These are phyloP conservation scores for Notocelia uddmanniana DNA, from an alignment of 2,888 invertebrate genomes.

Conservation along the genomic window DNA sequence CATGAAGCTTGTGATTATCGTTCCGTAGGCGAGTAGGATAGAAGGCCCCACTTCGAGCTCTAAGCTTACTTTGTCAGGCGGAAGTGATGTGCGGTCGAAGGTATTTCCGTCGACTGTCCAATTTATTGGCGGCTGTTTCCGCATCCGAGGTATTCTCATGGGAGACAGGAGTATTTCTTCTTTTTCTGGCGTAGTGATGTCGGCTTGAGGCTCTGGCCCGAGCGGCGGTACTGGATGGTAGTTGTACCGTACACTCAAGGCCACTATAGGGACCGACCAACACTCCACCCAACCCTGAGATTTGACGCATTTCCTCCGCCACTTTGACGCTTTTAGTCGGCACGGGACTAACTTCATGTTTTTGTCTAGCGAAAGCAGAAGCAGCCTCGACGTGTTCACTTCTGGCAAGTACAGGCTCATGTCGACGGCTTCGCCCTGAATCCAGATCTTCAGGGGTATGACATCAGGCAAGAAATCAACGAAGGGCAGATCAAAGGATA, in stretches of 20 bases:
- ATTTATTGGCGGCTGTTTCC: constrained; percentile 89
- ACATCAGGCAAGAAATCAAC: constrained; percentile 96
- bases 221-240: constrained; percentile 97
- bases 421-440: constrained; percentile 97
- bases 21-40: constrained; percentile 95
- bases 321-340: constrained; percentile 87
- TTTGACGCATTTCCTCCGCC: constrained; percentile 92
- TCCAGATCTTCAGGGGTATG: constrained; percentile 95
- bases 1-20: constrained; percentile 95
- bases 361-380: constrained; percentile 93
- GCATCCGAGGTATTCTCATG: constrained; percentile 93
- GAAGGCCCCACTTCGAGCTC: constrained; percentile 98
- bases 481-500: constrained; percentile 97
- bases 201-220: constrained; percentile 95
- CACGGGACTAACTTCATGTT: constrained; percentile 93
- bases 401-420: constrained; percentile 96
- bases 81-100: constrained; percentile 94
- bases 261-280: constrained; percentile 98
- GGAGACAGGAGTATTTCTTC: constrained; percentile 97
- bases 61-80: constrained; percentile 95
- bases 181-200: constrained; percentile 97
- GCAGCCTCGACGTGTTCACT: constrained; percentile 94
- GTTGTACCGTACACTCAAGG: constrained; percentile 94
- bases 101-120: constrained; percentile 90
- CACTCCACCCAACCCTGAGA: constrained; percentile 96